Base-by-base conservation (phyloP, 37 sponge, comb jelly and placozoan species). In the Agelas oroides region DNA sequence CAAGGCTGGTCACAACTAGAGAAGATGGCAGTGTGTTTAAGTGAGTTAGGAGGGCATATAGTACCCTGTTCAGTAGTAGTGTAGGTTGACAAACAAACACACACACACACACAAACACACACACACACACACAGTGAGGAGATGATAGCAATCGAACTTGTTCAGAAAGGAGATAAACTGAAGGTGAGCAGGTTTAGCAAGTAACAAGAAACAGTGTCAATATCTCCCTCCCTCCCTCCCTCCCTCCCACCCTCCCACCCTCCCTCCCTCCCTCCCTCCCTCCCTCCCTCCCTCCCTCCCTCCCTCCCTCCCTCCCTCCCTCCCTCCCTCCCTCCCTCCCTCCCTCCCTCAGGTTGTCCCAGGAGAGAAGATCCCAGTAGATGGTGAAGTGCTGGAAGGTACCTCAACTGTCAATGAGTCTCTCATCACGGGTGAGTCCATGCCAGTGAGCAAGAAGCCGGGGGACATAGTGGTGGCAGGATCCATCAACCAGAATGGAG, bases 381-480 rank as follows among this genome's bases (percentile, higher is more conserved):
- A 97, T 78, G 97, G 91, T 0, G 53, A 39, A 21, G 91, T 97
- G 5, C 41, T 92, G 12, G 73, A 70, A 23, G 97, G 97, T 3
- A 58, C 76, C 27, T 92, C 92, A 19, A 74, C 59, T 35, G 79
- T 89, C 25, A 86, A 97, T 68, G 97, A 97, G 72, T 89, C 95
- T 13, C 38, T 97, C 59, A 82, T 97, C 37, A 94, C 97, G 13
- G 97, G 97, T 18, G 94, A 95, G 65, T 46, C 97, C 27, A 97
- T 94, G 95, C 97, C 97, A 16, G 93, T 91, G 18, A 21, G 56
- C 46, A 97, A 97, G 69, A 15, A 76, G 33, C 68, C 84, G 0
- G 96, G 96, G 6, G 96, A 95, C 89, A 85, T 72, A 15, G 94
- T 97, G 30, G 93, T 97, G 63, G 98, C 96, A 19, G 98, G 96